phyloP scores from a whole-genome alignment of 1,140 invertebrate genomes.

The Hydropsyche tenuis region DNA sequence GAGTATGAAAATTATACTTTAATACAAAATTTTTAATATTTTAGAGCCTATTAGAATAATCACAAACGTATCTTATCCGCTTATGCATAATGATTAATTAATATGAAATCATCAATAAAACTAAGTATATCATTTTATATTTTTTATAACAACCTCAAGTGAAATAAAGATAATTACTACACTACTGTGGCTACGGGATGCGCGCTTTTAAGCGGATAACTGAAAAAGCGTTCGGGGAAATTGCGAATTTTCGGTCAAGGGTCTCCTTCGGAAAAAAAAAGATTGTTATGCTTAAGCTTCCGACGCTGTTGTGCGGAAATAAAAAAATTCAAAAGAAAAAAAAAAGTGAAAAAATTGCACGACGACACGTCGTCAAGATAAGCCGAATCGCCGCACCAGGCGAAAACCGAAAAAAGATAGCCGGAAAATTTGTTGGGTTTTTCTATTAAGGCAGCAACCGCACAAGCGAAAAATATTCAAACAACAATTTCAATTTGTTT shows the following conservation, averaged over 20 bases:
- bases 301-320: constrained; percentile 42
- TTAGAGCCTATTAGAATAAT: no score
- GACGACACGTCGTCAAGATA: constrained; percentile 43
- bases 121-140: no score
- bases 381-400: constrained; percentile 32
- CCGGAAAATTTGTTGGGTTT: constrained; percentile 29
- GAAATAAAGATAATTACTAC: neutral
- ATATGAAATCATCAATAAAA: no score
- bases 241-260: constrained; percentile 20
- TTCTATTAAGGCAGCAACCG: constrained; percentile 37
- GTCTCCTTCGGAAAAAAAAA: neutral
- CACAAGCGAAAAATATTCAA: constrained; percentile 48
- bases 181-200: neutral
- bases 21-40: neutral
- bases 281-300: constrained; percentile 11
- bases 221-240: neutral
- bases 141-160: no score
- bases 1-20: neutral
- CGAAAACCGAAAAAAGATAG: constrained; percentile 35
- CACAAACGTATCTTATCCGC: no score
- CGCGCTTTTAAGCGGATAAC: neutral
- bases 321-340: constrained; percentile 30
- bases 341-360: constrained; percentile 8
- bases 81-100: no score
- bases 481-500: constrained; percentile 52